Evolutionary conservation across 2,113 vertebrate genomes (phyloP), one percentile per base, ranked within the genome.

Genomic region (Mohoua ochrocephala): DNA sequence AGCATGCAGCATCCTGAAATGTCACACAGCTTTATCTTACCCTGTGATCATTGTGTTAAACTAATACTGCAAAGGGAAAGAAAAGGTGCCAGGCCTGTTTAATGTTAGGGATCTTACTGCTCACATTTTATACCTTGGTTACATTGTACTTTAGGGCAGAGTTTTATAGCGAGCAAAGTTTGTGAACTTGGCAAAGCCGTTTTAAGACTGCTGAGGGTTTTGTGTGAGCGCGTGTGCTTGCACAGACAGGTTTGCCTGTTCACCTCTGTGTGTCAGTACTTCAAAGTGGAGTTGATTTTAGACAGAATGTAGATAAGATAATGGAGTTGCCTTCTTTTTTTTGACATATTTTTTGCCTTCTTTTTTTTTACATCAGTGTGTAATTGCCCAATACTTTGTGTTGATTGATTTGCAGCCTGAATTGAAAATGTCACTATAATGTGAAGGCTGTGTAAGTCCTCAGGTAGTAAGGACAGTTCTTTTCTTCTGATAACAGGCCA

Each of bases 261-360:
- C 44, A 18, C 13, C 6, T 69, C 35, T 76, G 3, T 47, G 27
- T 73, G 53, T 69, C 59, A 68, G 27, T 76, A 37, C 61, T 88
- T 91, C n/a, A 22, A 44, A 89, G 45, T 84, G 59, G 26, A 73
- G 70, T 84, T 77, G 26, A 86, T 92, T 92, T 97, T 60, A 77
- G 61, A 3, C 23, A 56, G 71, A 86, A 65, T 81, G 61, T 8
- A 65, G 50, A 59, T 44, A 59, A 86, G 63, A n/a, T 44, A 73
- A 74, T 65, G 15, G 22, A 53, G 23, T 41, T 79, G 41, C 19
- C 19, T 41, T 33, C 42, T 81, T 87, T 78, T 78, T 39, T 74
- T 60, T 89, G 53, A 30, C 37, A 70, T 63, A 45, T 86, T 60
- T 37, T 37, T 44, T 79, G 53, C 18, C 19, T 47, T 35, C 42